Conservation (phyloP, 2,113 vertebrate genomes). For the Acinonyx jubatus region DNA sequence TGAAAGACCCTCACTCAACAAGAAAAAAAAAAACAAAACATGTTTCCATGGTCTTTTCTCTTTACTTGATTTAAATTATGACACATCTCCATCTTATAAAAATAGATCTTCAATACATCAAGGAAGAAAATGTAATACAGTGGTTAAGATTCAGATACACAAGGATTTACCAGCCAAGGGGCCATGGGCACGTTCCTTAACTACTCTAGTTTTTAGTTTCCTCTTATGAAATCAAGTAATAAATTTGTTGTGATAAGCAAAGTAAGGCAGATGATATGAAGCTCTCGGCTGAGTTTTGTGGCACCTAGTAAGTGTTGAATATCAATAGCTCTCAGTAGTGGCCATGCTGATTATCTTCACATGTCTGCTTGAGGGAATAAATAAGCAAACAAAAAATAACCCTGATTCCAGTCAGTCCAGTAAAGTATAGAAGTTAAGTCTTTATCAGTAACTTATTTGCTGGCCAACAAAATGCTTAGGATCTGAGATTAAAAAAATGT, state of each 20-base stretch:
- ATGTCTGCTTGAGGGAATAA: not conserved
- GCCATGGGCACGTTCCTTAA: not conserved
- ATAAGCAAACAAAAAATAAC: not conserved
- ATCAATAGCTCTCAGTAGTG: not conserved
- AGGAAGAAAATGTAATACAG: not conserved
- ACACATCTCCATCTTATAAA: not conserved
- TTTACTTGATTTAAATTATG: conserved; percentile 30
- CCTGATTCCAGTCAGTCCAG: not conserved
- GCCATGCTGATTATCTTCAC: not conserved
- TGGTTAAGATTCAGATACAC: not conserved
- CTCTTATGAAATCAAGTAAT: not conserved
- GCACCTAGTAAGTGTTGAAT: not conserved
- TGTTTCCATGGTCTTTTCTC: not conserved
- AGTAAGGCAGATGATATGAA: not conserved
- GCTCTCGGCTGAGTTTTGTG: not conserved
- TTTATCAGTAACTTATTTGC: not conserved
- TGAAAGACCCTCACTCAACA: not conserved
- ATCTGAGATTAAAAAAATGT: not conserved
- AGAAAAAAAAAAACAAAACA: not conserved
- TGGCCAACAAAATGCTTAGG: not conserved
- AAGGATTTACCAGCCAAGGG: not conserved
- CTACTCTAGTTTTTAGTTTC: not conserved
- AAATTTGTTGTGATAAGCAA: not conserved
- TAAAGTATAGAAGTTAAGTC: not conserved
- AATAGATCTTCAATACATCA: not conserved